These are phyloP conservation scores for Morpho deidamia DNA, from an alignment of 2,888 invertebrate species.

Conservation along the genomic window DNA sequence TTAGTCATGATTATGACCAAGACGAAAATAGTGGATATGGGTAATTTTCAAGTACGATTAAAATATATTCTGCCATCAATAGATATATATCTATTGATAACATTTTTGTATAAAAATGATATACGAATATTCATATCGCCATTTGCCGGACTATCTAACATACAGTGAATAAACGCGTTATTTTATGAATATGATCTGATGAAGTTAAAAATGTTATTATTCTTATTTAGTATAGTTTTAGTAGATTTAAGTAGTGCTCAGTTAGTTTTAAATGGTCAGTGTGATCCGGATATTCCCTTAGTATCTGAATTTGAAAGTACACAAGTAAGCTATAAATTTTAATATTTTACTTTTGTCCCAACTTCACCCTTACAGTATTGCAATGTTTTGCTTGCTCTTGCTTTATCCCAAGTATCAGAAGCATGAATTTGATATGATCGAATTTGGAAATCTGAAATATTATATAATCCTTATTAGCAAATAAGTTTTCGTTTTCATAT, in stretches of 20 bases:
- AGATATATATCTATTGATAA: conserved; percentile 24
- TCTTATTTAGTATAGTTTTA: conserved; percentile 45
- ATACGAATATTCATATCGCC: conserved; percentile 29
- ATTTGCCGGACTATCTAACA: conserved; percentile 42
- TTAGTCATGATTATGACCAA: too few species aligned
- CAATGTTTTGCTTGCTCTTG: neutral
- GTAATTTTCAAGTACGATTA: conserved; percentile 13
- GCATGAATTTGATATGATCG: neutral
- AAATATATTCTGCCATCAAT: conserved; percentile 14
- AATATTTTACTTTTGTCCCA: neutral
- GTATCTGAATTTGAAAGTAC: conserved; percentile 34
- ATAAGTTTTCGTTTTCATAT: too few species aligned
- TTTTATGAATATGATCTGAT: conserved; percentile 44
- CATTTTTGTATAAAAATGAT: conserved; percentile 33
- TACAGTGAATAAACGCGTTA: conserved; percentile 30
- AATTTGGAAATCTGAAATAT: neutral
- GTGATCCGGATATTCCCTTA: conserved; percentile 36
- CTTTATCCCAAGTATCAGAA: too few species aligned
- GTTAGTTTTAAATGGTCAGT: conserved; percentile 49
- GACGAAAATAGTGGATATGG: neutral
- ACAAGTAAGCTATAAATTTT: conserved; percentile 34
- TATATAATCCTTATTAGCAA: too few species aligned
- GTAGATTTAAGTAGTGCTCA: conserved; percentile 45
- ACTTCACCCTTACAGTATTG: neutral
- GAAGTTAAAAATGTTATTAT: conserved; percentile 39